Evolutionary conservation across 2,888 invertebrate species (phyloP), one percentile per base, ranked within the genome.

Genomic region (Lasioglossum villosulum): DNA sequence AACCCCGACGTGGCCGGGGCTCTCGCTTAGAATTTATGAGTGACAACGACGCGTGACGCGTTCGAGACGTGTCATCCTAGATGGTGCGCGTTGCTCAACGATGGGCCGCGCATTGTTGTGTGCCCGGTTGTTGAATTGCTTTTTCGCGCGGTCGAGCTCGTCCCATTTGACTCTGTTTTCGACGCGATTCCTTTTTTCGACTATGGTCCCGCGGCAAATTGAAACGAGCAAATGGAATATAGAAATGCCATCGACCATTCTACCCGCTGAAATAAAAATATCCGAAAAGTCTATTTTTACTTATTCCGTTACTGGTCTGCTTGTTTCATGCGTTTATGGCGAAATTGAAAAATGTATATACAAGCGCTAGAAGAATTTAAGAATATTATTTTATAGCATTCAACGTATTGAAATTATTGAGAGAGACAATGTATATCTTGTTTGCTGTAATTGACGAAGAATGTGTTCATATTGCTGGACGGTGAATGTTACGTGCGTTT

Each of bases 11-110:
- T 77, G 56, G 79, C 59, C 66, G 80, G 56, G 77, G 56, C 73
- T 83, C 80, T 73, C 80, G 78, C 80, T 86, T 86, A 86, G 80
- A 84, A 89, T 79, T 83, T 83, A 85, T 80, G 82, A 82, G 76
- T 77, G 87, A 86, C 82, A 86, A 80, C 71, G 74, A 75, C 72
- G 78, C 77, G 71, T 75, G 75, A 86, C 85, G 68, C 82, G 34
- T 78, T 84, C 78, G 71, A 66, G 39, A 71, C 68, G 39, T 80
- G 85, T 79, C 79, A 78, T 82, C 82, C 63, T 78, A 34, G 56
- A 68, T 48, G 75, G 59, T 30, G 63, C 30, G 63, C 30, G 30
- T 56, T n/a, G 42, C 52, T 70, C 74, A 63, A 52, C 63, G 74
- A 74, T 74, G 74, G 76, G 27, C 48, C 56, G 52, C 59, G 75